A percentile compares a stretch with the other conserved stretches of the same genome.
Conservation (phyloP, 2,888 invertebrate genomes). For the Deroplatys truncata region DNA sequence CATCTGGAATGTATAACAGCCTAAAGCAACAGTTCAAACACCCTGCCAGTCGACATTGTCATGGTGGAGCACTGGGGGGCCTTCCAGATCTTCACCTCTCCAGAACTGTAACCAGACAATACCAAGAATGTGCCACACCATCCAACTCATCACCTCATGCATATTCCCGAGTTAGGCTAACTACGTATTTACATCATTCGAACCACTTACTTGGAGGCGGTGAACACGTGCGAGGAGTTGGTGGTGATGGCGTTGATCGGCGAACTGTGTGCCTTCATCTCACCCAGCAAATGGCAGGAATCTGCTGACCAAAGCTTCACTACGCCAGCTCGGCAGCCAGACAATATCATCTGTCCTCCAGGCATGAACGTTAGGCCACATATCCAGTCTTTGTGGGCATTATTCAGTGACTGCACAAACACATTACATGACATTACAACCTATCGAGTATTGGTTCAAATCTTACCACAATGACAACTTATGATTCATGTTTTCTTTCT, state of each 20-base stretch:
- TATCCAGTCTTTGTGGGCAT: slow-evolving; percentile 86
- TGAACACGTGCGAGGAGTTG: slow-evolving; percentile 63
- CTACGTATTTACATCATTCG: no score
- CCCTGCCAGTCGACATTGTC: slow-evolving; percentile 47
- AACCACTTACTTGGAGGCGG: slow-evolving; percentile 73
- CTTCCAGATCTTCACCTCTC: slow-evolving; percentile 66
- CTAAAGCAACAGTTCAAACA: slow-evolving; percentile 39
- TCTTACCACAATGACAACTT: no score
- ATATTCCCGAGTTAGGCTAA: no score
- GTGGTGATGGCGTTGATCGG: slow-evolving; percentile 66
- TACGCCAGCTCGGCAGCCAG: slow-evolving; percentile 72
- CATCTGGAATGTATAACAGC: no score
- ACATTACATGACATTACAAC: no score
- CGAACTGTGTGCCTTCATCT: slow-evolving; percentile 62
- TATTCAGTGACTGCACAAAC: slow-evolving; percentile 59
- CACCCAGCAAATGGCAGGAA: slow-evolving; percentile 64
- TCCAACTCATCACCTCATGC: no score
- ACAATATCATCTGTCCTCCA: slow-evolving; percentile 57
- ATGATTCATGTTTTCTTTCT: no score
- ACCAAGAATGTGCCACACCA: not conserved
- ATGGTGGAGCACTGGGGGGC: slow-evolving; percentile 43
- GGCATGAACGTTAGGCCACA: slow-evolving; percentile 61
- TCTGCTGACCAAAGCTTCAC: slow-evolving; percentile 72
- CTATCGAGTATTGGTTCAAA: no score
- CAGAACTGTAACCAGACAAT: slow-evolving; percentile 58